A percentile compares a stretch with the other conserved stretches of the same genome.
These are phyloP conservation scores for Coenonympha arcania DNA, from an alignment of 2,888 invertebrate species.

Conservation along the genomic window DNA sequence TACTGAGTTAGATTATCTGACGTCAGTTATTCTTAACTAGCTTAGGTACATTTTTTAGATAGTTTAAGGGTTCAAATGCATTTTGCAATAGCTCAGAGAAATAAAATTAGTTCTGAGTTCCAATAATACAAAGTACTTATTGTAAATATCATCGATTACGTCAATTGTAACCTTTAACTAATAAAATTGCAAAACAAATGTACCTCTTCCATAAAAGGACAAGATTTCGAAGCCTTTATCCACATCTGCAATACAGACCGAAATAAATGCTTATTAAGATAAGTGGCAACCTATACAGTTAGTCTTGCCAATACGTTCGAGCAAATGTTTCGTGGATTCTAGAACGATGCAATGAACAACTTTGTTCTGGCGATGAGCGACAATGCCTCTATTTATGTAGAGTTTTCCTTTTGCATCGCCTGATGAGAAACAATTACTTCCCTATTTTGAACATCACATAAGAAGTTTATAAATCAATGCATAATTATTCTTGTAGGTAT, in stretches of 20 bases:
- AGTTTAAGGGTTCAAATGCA: neutral
- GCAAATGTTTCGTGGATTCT: slow-evolving; percentile 12
- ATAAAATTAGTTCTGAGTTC: neutral
- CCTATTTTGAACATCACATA: neutral
- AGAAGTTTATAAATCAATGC: neutral
- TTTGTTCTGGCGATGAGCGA: neutral
- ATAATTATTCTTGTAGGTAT: neutral
- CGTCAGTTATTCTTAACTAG: neutral
- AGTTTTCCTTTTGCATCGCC: slow-evolving; percentile 4
- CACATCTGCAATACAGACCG: slow-evolving; percentile 2
- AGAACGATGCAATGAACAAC: slow-evolving; percentile 7
- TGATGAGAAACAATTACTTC: neutral
- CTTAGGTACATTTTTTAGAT: neutral
- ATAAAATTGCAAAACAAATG: neutral
- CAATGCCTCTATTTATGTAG: neutral
- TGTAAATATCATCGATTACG: too few relatives aligned
- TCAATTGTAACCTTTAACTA: neutral
- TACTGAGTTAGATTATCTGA: neutral
- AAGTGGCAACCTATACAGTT: slow-evolving; percentile 3
- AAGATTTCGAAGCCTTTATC: neutral
- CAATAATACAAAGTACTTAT: neutral
- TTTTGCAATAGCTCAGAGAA: neutral
- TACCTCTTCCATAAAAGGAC: neutral
- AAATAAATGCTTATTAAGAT: slow-evolving; percentile 13
- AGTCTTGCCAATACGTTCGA: slow-evolving; percentile 11